Conservation (phyloP, 2,797 vertebrate species). For the Clarias fuscus region DNA sequence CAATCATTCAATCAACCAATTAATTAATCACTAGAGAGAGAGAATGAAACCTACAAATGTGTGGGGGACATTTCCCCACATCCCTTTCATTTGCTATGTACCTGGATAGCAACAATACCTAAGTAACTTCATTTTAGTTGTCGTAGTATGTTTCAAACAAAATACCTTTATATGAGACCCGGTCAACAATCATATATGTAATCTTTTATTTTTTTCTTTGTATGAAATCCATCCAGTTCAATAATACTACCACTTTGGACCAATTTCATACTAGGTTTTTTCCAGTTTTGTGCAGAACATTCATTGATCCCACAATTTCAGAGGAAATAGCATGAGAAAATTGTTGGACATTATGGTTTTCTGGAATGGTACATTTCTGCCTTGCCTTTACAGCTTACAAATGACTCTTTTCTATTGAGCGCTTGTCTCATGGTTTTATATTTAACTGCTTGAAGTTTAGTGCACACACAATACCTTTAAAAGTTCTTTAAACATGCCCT, state of each 20-base stretch:
- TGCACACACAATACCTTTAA: not conserved
- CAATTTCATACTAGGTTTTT: not conserved
- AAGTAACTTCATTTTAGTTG: not conserved
- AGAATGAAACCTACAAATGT: not conserved
- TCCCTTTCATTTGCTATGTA: not conserved
- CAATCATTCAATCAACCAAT: too few relatives aligned
- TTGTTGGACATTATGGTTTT: not conserved
- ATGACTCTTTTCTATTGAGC: not conserved
- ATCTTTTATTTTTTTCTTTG: not conserved
- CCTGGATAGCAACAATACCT: not conserved
- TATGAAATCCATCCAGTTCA: not conserved
- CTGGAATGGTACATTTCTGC: not conserved
- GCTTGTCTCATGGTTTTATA: not conserved
- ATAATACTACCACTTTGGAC: not conserved
- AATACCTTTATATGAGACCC: not conserved
- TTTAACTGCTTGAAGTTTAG: constrained; percentile 10
- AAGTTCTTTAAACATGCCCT: not conserved
- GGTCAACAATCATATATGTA: not conserved
- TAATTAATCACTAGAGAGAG: too few relatives aligned
- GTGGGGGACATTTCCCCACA: too few relatives aligned
- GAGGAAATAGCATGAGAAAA: constrained; percentile 1
- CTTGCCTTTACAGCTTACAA: not conserved
- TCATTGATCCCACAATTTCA: not conserved
- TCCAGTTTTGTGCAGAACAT: not conserved
- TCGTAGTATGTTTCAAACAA: not conserved